These are phyloP conservation scores for Platalea minor DNA, from an alignment of 2,797 vertebrate species.

Conservation along the genomic window DNA sequence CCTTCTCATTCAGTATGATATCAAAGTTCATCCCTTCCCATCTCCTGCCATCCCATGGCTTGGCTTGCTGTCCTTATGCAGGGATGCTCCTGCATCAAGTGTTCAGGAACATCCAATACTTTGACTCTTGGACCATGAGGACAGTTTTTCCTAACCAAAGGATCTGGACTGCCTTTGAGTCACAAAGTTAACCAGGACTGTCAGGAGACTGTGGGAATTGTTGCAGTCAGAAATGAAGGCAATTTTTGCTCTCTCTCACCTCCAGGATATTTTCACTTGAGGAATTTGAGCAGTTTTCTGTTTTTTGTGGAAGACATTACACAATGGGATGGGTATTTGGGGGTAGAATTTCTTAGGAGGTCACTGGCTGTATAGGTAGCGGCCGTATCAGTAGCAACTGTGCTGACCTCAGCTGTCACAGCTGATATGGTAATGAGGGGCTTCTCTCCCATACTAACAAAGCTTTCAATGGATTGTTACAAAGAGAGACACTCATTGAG, in stretches of 20 bases:
- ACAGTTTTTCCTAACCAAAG: background rate
- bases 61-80: background rate
- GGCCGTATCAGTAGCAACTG: background rate
- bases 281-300: background rate
- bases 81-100: background rate
- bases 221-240: background rate
- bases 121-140: background rate
- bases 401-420: background rate
- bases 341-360: background rate
- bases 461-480: background rate
- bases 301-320: background rate
- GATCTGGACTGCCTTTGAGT: background rate
- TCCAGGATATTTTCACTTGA: background rate
- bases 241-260: background rate
- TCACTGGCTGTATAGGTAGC: background rate
- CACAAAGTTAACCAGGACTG: background rate
- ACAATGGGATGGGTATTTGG: background rate
- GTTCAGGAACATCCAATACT: background rate
- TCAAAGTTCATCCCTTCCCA: background rate
- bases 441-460: background rate
- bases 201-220: background rate
- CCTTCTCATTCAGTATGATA: background rate
- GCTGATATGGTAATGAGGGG: accelerated
- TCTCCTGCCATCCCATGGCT: background rate
- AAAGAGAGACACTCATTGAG: background rate